Evolutionary conservation across 2,797 vertebrate species (phyloP).

Genomic region (Manis crassicaudata): DNA sequence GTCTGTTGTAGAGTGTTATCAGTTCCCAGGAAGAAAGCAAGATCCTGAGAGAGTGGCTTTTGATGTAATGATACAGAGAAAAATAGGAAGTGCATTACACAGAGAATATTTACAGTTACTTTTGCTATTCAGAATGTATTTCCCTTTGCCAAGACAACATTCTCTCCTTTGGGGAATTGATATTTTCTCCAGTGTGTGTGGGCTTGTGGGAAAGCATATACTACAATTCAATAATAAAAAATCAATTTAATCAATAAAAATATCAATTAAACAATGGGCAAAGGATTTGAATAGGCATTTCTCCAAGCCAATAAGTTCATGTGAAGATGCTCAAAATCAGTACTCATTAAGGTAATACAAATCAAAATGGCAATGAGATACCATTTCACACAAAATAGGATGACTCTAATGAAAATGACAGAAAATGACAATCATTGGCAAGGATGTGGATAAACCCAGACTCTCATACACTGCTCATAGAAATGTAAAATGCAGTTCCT

Average conservation of each 20-base stretch:
- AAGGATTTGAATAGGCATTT: background rate
- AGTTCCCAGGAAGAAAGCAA: background rate
- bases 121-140: background rate
- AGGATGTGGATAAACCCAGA: background rate
- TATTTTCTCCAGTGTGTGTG: background rate
- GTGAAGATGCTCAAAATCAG: background rate
- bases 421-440: background rate
- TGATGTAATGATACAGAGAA: background rate
- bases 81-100: background rate
- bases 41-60: background rate
- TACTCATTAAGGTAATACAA: background rate
- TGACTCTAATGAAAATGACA: background rate
- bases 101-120: background rate
- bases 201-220: background rate
- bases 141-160: background rate
- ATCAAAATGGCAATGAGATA: background rate
- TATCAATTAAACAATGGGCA: background rate
- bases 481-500: background rate
- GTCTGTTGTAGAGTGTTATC: background rate
- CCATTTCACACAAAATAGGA: background rate
- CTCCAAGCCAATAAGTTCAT: background rate
- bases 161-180: background rate
- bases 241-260: background rate
- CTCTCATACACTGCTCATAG: too few species aligned
- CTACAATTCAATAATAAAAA: conserved; percentile 4